A percentile compares a stretch with the other conserved stretches of the same genome.
Conservation (phyloP, 1,140 invertebrate genomes). For the Drosophila ananassae region DNA sequence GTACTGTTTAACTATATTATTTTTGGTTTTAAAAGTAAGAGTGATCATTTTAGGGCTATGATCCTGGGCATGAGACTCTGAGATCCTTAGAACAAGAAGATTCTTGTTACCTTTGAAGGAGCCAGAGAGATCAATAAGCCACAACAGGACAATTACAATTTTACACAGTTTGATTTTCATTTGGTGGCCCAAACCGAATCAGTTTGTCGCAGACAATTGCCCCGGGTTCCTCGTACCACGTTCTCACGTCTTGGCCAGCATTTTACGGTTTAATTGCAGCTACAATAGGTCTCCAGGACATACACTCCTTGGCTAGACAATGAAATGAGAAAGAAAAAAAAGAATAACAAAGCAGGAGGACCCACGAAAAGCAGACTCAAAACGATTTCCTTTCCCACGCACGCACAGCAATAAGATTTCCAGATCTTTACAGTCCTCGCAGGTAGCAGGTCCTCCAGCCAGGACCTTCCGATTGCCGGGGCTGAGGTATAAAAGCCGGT, state of each 20-base stretch:
- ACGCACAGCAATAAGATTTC: constrained; percentile 60
- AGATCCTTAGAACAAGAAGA: not conserved
- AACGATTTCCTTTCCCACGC: constrained; percentile 77
- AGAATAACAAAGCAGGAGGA: constrained; percentile 3
- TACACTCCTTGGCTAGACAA: constrained; percentile 65
- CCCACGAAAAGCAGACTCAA: constrained; percentile 13
- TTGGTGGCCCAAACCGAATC: constrained; percentile 65
- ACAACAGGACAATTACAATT: constrained; percentile 52
- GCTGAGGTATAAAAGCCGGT: constrained; percentile 63
- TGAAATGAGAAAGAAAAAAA: constrained; percentile 34
- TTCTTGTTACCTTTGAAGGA: not conserved
- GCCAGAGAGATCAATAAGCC: constrained; percentile 31
- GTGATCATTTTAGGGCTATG: not conserved
- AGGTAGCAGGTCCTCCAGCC: constrained; percentile 66
- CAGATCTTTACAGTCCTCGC: constrained; percentile 59
- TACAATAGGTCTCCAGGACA: constrained; percentile 57
- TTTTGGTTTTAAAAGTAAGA: not conserved
- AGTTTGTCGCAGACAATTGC: constrained; percentile 60
- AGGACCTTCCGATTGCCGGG: constrained; percentile 31
- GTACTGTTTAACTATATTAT: too few relatives aligned
- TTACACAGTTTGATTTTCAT: constrained; percentile 45
- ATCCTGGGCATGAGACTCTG: not conserved
- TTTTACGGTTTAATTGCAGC: constrained; percentile 80
- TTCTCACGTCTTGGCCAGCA: constrained; percentile 56
- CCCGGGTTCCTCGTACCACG: constrained; percentile 13